Percentiles rank a stretch among this genome's conserved stretches.
phyloP scores from a whole-genome alignment of 2,113 vertebrate genomes.

The Oreocharis arfaki region DNA sequence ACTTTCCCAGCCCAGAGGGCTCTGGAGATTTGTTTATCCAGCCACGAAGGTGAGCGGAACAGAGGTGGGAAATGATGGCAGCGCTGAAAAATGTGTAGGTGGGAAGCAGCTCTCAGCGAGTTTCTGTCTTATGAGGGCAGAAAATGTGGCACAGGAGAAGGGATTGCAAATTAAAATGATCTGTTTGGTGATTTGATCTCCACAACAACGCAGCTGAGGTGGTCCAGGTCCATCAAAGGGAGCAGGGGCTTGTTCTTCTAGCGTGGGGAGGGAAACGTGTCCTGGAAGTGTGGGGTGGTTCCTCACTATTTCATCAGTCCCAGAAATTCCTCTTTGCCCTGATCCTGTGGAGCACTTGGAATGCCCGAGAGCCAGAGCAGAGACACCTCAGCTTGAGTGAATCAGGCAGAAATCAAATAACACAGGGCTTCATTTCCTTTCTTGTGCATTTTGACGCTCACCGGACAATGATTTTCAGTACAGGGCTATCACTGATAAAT shows the following conservation, averaged over 20 bases:
- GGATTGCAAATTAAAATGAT: neutral
- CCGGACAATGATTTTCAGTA: neutral
- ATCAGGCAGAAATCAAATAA: neutral
- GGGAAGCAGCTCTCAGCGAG: neutral
- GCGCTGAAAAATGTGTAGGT: neutral
- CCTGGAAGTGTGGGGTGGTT: neutral
- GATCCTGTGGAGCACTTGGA: neutral
- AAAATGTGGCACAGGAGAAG: neutral
- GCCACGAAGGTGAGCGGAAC: neutral
- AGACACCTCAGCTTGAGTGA: neutral
- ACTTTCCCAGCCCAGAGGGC: neutral
- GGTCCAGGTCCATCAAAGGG: accelerated
- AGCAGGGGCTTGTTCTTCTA: neutral
- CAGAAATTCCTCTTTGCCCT: neutral
- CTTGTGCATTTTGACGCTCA: neutral
- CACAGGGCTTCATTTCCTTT: neutral
- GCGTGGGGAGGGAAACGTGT: too few relatives aligned
- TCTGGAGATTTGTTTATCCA: neutral
- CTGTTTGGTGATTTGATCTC: neutral
- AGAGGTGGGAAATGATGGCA: neutral
- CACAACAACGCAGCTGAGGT: neutral
- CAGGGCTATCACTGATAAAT: neutral
- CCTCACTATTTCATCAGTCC: too few relatives aligned
- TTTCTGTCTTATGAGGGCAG: accelerated
- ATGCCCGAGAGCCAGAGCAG: neutral